Conservation (phyloP, 2,888 invertebrate species). For the Synanthedon andrenaeformis region DNA sequence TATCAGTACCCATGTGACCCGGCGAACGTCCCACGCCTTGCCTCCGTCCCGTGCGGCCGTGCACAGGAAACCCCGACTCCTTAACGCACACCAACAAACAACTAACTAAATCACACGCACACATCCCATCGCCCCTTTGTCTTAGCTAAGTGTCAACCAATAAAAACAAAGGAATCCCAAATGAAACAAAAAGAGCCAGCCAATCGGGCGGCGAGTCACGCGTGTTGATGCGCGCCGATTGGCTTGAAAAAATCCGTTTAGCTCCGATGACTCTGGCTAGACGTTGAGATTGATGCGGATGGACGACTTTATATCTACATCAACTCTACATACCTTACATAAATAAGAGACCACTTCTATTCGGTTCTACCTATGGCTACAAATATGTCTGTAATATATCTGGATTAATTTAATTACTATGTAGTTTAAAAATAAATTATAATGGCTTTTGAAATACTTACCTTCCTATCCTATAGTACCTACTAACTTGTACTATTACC, state of each 20-base stretch:
- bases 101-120: slow-evolving; percentile 50
- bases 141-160: slow-evolving; percentile 72
- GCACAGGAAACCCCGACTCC: slow-evolving; percentile 51
- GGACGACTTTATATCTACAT: slow-evolving; percentile 36
- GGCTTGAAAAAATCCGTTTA: slow-evolving; percentile 68
- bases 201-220: slow-evolving; percentile 64
- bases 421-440: too few relatives aligned
- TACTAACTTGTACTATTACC: too few relatives aligned
- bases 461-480: too few relatives aligned
- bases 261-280: slow-evolving; percentile 62
- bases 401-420: too few relatives aligned
- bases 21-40: slow-evolving; percentile 31
- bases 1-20: slow-evolving; percentile 30
- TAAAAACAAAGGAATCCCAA: slow-evolving; percentile 71
- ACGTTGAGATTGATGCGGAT: slow-evolving; percentile 57
- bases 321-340: slow-evolving; percentile 28
- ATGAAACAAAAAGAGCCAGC: slow-evolving; percentile 67
- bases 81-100: slow-evolving; percentile 54
- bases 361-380: neutral
- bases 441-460: too few relatives aligned
- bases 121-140: slow-evolving; percentile 63
- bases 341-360: slow-evolving; percentile 21
- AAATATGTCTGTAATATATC: too few relatives aligned
- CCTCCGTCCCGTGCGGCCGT: slow-evolving; percentile 31
- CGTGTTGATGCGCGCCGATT: slow-evolving; percentile 67